Evolutionary conservation across 1,140 invertebrate genomes (phyloP).

Genomic region (Drosophila ananassae): DNA sequence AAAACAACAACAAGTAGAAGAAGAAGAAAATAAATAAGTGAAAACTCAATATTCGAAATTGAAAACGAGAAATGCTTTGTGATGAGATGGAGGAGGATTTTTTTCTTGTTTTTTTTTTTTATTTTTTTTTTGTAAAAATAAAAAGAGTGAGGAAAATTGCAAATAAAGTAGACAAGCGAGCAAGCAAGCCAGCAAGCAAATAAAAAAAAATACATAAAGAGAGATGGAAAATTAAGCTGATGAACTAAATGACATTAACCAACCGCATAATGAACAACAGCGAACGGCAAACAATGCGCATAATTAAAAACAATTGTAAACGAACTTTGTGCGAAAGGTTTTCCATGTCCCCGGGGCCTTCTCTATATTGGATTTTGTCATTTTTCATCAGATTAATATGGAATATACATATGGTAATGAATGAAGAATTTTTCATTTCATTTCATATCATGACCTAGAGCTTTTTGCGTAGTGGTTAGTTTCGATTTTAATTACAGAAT

Average conservation of each 20-base stretch:
- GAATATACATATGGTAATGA: too few species aligned
- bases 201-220: neutral
- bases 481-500: too few species aligned
- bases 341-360: neutral
- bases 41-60: conserved; percentile 49
- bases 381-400: neutral
- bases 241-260: conserved; percentile 58
- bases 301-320: conserved; percentile 68
- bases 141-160: neutral
- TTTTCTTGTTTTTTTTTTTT: neutral
- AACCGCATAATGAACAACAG: conserved; percentile 22
- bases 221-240: conserved; percentile 49
- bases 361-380: neutral
- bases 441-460: too few species aligned
- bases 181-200: conserved; percentile 12
- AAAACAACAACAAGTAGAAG: conserved; percentile 6
- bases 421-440: too few species aligned
- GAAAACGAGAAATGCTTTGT: conserved; percentile 32
- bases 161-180: neutral
- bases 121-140: neutral
- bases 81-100: neutral
- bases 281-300: conserved; percentile 21
- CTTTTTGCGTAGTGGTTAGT: too few species aligned
- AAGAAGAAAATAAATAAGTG: conserved; percentile 28
- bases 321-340: conserved; percentile 14